Percentiles rank a stretch among this genome's conserved stretches.
Conservation (phyloP, 2,113 vertebrate genomes). For the Carassius auratus region DNA sequence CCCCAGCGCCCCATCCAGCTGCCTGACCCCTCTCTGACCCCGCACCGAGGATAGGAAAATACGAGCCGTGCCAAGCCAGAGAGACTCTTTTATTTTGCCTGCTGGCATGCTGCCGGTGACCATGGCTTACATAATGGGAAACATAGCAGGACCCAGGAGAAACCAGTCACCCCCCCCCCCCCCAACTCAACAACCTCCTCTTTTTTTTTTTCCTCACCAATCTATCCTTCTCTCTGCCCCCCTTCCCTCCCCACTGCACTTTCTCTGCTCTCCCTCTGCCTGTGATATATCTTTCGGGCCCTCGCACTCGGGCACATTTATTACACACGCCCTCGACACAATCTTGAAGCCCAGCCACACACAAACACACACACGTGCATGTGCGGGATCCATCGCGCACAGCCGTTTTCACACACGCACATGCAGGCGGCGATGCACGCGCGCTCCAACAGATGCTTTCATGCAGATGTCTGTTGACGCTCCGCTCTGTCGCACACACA, state of each 20-base stretch:
- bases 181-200: slow-evolving; percentile 77
- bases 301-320: slow-evolving; percentile 92
- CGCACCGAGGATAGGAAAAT: slow-evolving; percentile 99
- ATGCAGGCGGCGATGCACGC: slow-evolving; percentile 36
- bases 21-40: slow-evolving; percentile 99
- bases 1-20: slow-evolving; percentile 99
- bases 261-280: slow-evolving; percentile 80
- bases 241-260: slow-evolving; percentile 68
- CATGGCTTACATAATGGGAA: slow-evolving; percentile 99
- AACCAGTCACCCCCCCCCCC: slow-evolving; percentile 82
- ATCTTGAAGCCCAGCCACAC: slow-evolving; percentile 80
- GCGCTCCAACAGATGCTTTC: slow-evolving; percentile 30
- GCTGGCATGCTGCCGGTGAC: slow-evolving; percentile 99
- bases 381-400: slow-evolving; percentile 5
- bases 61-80: slow-evolving; percentile 99
- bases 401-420: slow-evolving; percentile 39
- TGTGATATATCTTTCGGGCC: slow-evolving; percentile 98
- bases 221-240: slow-evolving; percentile 70
- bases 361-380: slow-evolving; percentile 53
- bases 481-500: neutral
- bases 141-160: slow-evolving; percentile 99
- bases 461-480: slow-evolving; percentile 29
- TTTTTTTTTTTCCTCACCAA: slow-evolving; percentile 55
- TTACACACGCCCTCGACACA: slow-evolving; percentile 87
- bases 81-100: slow-evolving; percentile 99